A percentile compares a stretch with the other conserved stretches of the same genome.
phyloP scores from a whole-genome alignment of 1,140 invertebrate species.

The Whitmania pigra region DNA sequence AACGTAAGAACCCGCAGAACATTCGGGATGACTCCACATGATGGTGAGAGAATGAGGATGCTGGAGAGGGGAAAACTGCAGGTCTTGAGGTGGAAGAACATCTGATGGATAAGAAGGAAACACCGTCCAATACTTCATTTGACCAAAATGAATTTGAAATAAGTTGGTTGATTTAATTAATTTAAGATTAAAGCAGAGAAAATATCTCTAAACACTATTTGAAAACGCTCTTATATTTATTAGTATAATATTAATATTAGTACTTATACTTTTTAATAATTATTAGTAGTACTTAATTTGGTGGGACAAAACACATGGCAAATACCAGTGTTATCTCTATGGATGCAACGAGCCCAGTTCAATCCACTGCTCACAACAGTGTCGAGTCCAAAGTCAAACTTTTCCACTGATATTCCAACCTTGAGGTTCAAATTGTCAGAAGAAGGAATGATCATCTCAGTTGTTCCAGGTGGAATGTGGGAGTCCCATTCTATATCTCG shows the following conservation, averaged over 20 bases:
- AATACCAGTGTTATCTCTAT: neutral
- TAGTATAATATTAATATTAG: too few relatives aligned
- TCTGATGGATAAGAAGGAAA: neutral
- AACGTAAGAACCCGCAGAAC: neutral
- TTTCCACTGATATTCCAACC: neutral
- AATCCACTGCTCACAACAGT: neutral
- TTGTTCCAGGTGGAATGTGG: neutral
- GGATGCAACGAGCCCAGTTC: neutral
- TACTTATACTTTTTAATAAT: too few relatives aligned
- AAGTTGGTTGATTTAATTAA: too few relatives aligned
- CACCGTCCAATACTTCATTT: too few relatives aligned
- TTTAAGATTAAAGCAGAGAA: too few relatives aligned
- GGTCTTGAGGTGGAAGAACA: neutral
- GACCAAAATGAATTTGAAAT: too few relatives aligned
- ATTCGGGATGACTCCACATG: neutral
- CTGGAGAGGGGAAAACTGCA: neutral
- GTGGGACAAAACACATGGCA: too few relatives aligned
- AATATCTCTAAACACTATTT: too few relatives aligned
- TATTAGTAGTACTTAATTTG: too few relatives aligned
- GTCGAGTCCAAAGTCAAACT: neutral
- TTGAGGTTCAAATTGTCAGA: neutral
- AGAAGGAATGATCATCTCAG: neutral
- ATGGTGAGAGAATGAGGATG: neutral
- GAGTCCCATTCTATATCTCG: neutral
- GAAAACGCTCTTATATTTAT: too few relatives aligned